A percentile compares a stretch with the other conserved stretches of the same genome.
These are phyloP conservation scores for Phrynocephalus guinanensis DNA, from an alignment of 2,797 vertebrate species.

Conservation along the genomic window DNA sequence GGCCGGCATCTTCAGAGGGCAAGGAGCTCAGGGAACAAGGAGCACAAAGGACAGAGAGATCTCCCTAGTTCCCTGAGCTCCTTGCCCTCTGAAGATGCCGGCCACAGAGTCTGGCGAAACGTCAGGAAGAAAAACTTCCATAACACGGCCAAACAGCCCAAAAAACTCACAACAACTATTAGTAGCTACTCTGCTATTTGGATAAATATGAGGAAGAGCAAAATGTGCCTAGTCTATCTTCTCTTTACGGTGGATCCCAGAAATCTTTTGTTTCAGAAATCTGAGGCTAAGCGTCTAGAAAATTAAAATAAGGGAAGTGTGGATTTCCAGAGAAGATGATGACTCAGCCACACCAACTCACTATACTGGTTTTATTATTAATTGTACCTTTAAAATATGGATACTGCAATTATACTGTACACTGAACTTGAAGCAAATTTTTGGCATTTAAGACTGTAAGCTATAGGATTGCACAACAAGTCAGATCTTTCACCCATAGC, in stretches of 20 bases:
- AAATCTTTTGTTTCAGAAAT: background rate
- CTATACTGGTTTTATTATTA: background rate
- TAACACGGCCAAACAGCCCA: too few relatives aligned
- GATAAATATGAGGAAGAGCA: background rate
- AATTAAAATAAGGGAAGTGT: background rate
- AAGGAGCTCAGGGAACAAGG: too few relatives aligned
- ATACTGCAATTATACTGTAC: background rate
- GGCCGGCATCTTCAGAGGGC: too few relatives aligned
- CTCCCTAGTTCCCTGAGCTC: too few relatives aligned
- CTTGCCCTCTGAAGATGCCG: too few relatives aligned
- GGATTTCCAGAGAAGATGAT: background rate
- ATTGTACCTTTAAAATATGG: too few relatives aligned
- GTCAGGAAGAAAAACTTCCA: too few relatives aligned
- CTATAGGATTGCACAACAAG: too few relatives aligned
- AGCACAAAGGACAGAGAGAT: too few relatives aligned
- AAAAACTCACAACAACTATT: too few relatives aligned
- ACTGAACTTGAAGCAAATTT: background rate
- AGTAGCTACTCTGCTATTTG: too few relatives aligned
- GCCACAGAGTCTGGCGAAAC: too few relatives aligned
- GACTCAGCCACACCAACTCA: background rate
- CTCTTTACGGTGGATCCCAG: background rate
- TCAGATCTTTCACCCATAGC: background rate
- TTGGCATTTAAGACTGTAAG: background rate
- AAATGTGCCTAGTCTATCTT: background rate
- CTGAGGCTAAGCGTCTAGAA: background rate